Conservation (phyloP, 2,797 vertebrate species). For the Gephyroberyx darwinii region DNA sequence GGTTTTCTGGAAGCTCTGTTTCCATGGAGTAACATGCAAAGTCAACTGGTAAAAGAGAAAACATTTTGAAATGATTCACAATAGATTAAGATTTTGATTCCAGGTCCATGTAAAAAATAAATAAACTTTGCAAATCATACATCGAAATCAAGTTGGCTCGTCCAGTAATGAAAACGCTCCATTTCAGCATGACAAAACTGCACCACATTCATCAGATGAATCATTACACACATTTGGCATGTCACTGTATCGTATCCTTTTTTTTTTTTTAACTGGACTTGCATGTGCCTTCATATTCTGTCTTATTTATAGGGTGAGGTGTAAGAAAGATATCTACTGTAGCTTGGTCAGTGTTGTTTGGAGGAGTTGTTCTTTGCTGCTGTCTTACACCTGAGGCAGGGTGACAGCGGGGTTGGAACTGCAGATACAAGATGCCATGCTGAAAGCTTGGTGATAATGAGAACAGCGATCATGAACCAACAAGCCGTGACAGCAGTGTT, state of each 20-base stretch:
- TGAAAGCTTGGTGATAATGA: conserved; percentile 76
- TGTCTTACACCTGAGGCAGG: conserved; percentile 59
- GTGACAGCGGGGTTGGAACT: conserved; percentile 58
- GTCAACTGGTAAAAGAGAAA: conserved; percentile 39
- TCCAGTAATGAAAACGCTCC: not conserved
- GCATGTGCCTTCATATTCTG: not conserved
- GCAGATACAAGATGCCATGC: conserved; percentile 65
- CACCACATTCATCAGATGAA: not conserved
- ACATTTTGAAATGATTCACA: too few species aligned
- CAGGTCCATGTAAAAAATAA: conserved; percentile 6
- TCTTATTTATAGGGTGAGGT: not conserved
- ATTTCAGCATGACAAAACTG: not conserved
- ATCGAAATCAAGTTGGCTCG: too few species aligned
- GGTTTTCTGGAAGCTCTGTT: conserved; percentile 66
- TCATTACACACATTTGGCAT: not conserved
- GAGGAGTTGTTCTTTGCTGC: conserved; percentile 44
- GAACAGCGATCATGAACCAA: conserved; percentile 57
- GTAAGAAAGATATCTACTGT: conserved; percentile 8
- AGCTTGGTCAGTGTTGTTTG: conserved; percentile 14
- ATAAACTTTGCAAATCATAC: too few species aligned
- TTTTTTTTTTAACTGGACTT: not conserved
- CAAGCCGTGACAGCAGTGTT: conserved; percentile 63
- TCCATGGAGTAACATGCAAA: conserved; percentile 64
- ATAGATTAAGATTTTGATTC: conserved; percentile 27
- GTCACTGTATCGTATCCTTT: not conserved